Evolutionary conservation across 2,888 invertebrate genomes (phyloP).

Genomic region (Gisinianus flammeolus): DNA sequence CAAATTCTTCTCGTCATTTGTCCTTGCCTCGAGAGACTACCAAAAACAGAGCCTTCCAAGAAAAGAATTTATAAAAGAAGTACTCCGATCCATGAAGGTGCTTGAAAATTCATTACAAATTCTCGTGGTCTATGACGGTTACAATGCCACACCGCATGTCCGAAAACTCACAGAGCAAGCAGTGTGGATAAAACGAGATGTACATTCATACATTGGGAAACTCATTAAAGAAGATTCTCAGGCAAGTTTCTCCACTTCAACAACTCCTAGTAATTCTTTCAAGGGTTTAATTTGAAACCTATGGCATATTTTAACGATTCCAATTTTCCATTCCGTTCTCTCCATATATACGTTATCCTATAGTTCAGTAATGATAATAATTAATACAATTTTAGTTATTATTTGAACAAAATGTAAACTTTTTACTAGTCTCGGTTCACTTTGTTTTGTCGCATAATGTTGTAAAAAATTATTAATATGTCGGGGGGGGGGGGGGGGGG

Average conservation of each 20-base stretch:
- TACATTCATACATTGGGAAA: slow-evolving; percentile 24
- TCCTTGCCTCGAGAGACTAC: slow-evolving; percentile 43
- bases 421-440: too few species aligned
- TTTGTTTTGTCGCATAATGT: too few species aligned
- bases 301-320: too few species aligned
- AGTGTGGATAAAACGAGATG: slow-evolving; percentile 12
- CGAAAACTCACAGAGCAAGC: slow-evolving; percentile 1
- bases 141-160: slow-evolving; percentile 9
- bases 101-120: slow-evolving; percentile 50
- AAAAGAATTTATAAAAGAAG: slow-evolving; percentile 48
- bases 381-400: too few species aligned
- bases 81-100: slow-evolving; percentile 47
- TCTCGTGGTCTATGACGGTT: slow-evolving; percentile 50
- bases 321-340: too few species aligned
- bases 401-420: too few species aligned
- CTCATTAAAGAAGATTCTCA: slow-evolving; percentile 53
- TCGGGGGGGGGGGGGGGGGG: too few species aligned
- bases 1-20: slow-evolving; percentile 49
- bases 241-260: too few species aligned
- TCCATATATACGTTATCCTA: too few species aligned
- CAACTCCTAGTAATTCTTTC: not conserved
- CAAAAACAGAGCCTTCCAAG: slow-evolving; percentile 34
- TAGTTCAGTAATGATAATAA: too few species aligned
- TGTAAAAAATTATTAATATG: too few species aligned
- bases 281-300: slow-evolving; percentile 1